Base-by-base conservation (phyloP, 2,888 invertebrate species). In the Patella pellucida region DNA sequence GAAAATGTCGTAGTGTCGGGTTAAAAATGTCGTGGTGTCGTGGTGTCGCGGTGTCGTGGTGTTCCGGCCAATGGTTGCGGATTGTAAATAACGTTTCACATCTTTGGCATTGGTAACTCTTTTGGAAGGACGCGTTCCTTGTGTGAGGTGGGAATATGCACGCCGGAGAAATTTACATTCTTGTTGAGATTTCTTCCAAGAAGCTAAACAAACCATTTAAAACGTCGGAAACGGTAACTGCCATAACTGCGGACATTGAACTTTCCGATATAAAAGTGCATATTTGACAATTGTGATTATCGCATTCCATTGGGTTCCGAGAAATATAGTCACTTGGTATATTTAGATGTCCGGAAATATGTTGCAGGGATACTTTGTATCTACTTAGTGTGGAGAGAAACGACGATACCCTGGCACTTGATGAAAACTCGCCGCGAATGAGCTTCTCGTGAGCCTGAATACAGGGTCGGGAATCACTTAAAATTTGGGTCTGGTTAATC, bases 161-260 rank as follows among this genome's bases (percentile, higher is more conserved):
- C 69, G n/a, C 16, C 41, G 2, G 16, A 69, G 69, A 69, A 23
- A n/a, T 69, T 31, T 16, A 50, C 69, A 69, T 50, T 69, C 69
- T 50, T 69, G 69, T 50, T 69, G 69, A 19, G 69, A 41, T 27
- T 50, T 41, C 69, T 41, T 69, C 69, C 69, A 69, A 14, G 69
- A 41, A 31, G 16, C 41, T 11, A 23, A 50, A 23, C n/a, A 23
- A 23, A n/a, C 69, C 69, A 31, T 69, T 12, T 11, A 69, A 41
- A 41, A 69, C n/a, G 41, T 69, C 19, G 15, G 31, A 50, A 15
- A 50, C 50, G 23, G 69, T 19, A 12, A 50, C 50, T 7, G 11
- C 31, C 15, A 31, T 16, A n/a, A 69, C 69, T 9, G 50, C 7
- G 9, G 31, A 19, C 16, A 19, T 50, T 19, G 31, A 31, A 7